Conservation (phyloP, 2,113 vertebrate genomes). For the Gobiocypris rarus region DNA sequence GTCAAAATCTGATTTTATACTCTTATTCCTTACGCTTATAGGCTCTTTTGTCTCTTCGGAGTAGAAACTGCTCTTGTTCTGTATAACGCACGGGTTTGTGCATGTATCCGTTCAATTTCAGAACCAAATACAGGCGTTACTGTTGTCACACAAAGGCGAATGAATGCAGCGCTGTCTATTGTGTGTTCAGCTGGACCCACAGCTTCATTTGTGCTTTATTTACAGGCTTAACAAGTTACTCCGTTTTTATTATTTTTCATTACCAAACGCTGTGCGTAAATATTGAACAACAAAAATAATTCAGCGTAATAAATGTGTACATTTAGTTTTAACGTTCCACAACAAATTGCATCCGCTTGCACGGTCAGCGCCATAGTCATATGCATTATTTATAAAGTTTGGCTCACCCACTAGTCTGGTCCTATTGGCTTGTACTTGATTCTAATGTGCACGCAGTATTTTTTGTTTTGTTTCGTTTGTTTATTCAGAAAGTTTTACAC, state of each 20-base stretch:
- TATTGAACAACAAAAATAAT: not conserved
- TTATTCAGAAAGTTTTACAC: not conserved
- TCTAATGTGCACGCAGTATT: not conserved
- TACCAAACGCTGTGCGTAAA: not conserved
- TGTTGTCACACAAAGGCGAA: conserved; percentile 67
- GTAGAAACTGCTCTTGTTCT: conserved; percentile 31
- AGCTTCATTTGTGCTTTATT: not conserved
- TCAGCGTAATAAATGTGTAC: not conserved
- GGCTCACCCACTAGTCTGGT: conserved; percentile 49
- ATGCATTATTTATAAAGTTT: conserved; percentile 81
- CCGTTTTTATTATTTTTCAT: not conserved
- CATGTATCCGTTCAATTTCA: conserved; percentile 58
- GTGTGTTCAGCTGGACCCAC: conserved; percentile 21
- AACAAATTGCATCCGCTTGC: conserved; percentile 39
- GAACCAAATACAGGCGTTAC: conserved; percentile 61
- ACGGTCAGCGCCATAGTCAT: conserved; percentile 65
- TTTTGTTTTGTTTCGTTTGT: not conserved
- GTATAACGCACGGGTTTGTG: conserved; percentile 36
- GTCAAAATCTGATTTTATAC: not conserved
- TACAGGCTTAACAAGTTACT: not conserved
- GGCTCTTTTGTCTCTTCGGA: conserved; percentile 46
- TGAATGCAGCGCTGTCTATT: conserved; percentile 60
- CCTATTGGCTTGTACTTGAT: not conserved
- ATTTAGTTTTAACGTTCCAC: conserved; percentile 21
- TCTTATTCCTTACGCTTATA: not conserved